phyloP scores from a whole-genome alignment of 2,888 invertebrate species.

The Arctia plantaginis region DNA sequence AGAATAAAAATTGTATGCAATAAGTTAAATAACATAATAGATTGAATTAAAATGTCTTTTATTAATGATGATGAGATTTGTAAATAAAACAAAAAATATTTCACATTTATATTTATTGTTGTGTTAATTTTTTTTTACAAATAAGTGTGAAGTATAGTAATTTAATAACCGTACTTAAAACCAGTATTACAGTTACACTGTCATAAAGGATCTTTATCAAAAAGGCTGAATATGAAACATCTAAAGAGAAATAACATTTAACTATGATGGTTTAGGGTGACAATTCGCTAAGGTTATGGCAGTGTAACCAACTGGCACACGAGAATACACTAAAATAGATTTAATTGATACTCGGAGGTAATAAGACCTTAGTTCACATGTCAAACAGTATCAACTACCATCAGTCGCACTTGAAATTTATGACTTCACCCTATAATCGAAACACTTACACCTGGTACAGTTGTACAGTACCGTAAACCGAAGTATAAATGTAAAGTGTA shows the following conservation, averaged over 20 bases:
- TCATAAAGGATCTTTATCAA: constrained; percentile 52
- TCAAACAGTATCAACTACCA: constrained; percentile 81
- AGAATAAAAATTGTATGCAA: constrained; percentile 66
- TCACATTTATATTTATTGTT: constrained; percentile 86
- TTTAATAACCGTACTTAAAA: constrained; percentile 78
- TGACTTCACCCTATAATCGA: constrained; percentile 64
- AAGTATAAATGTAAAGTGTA: constrained; percentile 67
- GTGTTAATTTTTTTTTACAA: constrained; percentile 86
- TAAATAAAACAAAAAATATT: constrained; percentile 77
- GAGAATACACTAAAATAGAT: constrained; percentile 76
- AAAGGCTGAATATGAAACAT: constrained; percentile 49
- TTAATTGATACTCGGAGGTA: constrained; percentile 87
- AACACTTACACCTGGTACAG: constrained; percentile 59
- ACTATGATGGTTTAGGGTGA: constrained; percentile 27
- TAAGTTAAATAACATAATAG: constrained; percentile 67
- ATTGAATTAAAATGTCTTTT: constrained; percentile 46
- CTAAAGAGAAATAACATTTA: constrained; percentile 39
- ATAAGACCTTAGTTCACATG: constrained; percentile 82
- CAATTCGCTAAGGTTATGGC: constrained; percentile 41
- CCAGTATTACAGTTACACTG: constrained; percentile 68
- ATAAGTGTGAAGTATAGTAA: constrained; percentile 85
- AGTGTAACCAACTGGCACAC: constrained; percentile 68
- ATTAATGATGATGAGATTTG: constrained; percentile 21
- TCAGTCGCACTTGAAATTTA: constrained; percentile 76
- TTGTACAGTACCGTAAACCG: constrained; percentile 65